A percentile compares a stretch with the other conserved stretches of the same genome.
Conservation (phyloP, 2,888 invertebrate genomes). For the Melieria crassipennis region DNA sequence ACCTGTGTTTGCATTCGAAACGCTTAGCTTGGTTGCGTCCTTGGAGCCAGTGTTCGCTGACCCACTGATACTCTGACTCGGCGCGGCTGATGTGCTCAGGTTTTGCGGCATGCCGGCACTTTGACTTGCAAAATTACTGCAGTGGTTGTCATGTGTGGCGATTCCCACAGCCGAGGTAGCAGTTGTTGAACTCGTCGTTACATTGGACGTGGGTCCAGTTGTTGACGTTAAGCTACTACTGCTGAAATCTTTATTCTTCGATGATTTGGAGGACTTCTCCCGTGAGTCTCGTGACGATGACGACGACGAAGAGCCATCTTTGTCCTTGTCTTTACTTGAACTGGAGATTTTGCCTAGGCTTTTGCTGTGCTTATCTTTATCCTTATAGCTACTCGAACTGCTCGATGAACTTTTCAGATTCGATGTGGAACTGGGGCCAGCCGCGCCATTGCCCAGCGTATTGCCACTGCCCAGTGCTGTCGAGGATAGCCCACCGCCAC, state of each 20-base stretch:
- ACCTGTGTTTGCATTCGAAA: neutral
- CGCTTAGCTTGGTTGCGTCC: neutral
- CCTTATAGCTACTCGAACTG: constrained; percentile 56
- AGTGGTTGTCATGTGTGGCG: constrained; percentile 19
- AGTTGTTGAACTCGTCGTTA: constrained; percentile 20
- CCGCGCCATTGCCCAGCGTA: constrained; percentile 34
- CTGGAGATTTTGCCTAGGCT: constrained; percentile 59
- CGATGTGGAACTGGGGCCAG: constrained; percentile 43
- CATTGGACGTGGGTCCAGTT: constrained; percentile 22
- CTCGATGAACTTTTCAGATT: constrained; percentile 45
- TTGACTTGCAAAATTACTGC: constrained; percentile 2
- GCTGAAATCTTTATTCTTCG: constrained; percentile 59
- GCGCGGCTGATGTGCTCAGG: constrained; percentile 37
- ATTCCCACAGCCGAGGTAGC: constrained; percentile 35
- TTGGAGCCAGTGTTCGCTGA: constrained; percentile 11
- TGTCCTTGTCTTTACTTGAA: constrained; percentile 64
- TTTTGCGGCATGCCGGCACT: constrained; percentile 37
- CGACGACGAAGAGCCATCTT: constrained; percentile 57
- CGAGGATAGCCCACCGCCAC: constrained; percentile 16
- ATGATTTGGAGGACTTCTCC: constrained; percentile 63
- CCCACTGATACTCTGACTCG: neutral
- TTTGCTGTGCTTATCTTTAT: constrained; percentile 65
- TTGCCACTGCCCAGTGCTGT: constrained; percentile 27
- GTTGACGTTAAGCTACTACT: constrained; percentile 24
- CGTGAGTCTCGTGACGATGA: constrained; percentile 58